Conservation (phyloP, 1,140 invertebrate species). For the Odontomachus brunneus region DNA sequence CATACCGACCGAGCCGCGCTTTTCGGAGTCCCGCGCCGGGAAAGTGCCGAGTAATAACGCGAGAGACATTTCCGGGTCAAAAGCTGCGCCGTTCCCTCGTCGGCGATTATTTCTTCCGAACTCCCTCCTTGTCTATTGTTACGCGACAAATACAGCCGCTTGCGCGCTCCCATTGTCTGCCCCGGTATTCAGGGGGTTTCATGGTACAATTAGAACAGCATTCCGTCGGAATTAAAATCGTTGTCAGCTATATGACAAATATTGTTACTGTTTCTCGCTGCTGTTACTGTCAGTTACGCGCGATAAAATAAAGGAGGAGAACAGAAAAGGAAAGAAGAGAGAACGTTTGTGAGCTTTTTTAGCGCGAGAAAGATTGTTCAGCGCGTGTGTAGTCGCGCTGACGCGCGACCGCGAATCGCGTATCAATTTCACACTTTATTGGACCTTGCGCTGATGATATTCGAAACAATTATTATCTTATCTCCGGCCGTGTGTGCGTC, state of each 20-base stretch:
- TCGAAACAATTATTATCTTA: conserved; percentile 45
- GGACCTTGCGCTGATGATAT: conserved; percentile 7
- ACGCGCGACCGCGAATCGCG: background rate
- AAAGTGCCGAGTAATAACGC: conserved; percentile 61
- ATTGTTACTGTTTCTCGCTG: background rate
- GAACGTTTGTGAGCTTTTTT: background rate
- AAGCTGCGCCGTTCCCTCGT: background rate
- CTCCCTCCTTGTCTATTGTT: conserved; percentile 31
- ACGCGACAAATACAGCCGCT: background rate
- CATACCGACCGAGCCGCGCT: conserved; percentile 57
- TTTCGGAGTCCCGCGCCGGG: conserved; percentile 30
- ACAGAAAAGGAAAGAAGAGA: background rate
- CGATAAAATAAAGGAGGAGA: too few species aligned
- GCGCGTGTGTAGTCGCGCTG: background rate
- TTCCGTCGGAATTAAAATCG: background rate
- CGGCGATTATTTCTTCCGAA: background rate
- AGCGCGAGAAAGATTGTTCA: background rate
- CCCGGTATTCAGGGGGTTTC: background rate
- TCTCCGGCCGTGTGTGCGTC: background rate
- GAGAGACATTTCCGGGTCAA: conserved; percentile 59
- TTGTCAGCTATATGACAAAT: background rate
- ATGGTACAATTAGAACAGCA: background rate
- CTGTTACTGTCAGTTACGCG: too few species aligned
- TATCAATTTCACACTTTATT: conserved; percentile 39
- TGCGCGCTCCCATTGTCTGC: background rate